Evolutionary conservation across 1,140 invertebrate species (phyloP), one percentile per base, ranked within the genome.

Genomic region (Euwallacea similis): DNA sequence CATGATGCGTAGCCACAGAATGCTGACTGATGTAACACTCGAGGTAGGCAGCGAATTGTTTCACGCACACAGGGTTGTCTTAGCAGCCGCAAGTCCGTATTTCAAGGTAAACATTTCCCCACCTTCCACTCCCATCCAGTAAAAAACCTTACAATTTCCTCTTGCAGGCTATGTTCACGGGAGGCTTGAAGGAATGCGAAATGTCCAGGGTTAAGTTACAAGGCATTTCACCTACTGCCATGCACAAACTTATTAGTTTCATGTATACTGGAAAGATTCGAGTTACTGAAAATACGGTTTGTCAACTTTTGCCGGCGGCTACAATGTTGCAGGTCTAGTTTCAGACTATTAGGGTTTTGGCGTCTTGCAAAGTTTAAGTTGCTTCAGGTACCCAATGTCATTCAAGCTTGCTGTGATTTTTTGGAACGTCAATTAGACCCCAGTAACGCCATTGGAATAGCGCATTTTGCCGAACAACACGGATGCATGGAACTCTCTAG

Each of bases 71-170:
- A 91, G 95, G 84, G 90, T 97, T 11, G 91, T 98, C 41, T 84
- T 98, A 53, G 95, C 96, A 6, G 93, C 95, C 0, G 93, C 92
- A 66, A 97, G 95, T 84, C 95, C 95, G 2, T 98, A 97, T 81
- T 98, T 98, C 79, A 95, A 96, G 59, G 69, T 70, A 58, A 15
- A 33, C 21, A 33, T 33, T 33, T 33, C 21, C 21, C 21, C 21
- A 33, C 4, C 4, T 33, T 33, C 21, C 4, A 33, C 4, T 33
- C 4, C 21, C 4, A 33, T 53, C 6, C 0, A 0, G 50, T n/a
- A 0, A 58, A 15, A 58, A n/a, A 58, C n/a, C n/a, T n/a, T n/a
- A n/a, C n/a, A n/a, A n/a, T n/a, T 15, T 58, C 0, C 0, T 16
- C 11, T 64, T 70, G 6, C 33, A 70, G 66, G 95, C 95, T 50